Evolutionary conservation across 1,140 invertebrate species (phyloP), one percentile per base, ranked within the genome.

Genomic region (Theocolax elegans): DNA sequence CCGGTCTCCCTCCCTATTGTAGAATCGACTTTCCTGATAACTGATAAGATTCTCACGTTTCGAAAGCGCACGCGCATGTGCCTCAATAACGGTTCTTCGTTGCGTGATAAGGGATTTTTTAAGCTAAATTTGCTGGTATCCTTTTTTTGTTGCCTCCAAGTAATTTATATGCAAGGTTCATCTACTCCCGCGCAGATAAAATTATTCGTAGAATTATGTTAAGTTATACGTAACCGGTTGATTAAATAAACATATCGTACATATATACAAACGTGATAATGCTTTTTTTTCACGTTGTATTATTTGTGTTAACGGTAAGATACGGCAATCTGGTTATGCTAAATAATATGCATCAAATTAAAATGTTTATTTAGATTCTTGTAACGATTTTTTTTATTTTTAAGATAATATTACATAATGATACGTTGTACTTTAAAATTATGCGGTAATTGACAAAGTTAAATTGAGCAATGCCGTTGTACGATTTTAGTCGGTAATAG

Each of bases 11-110:
- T 54, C n/a, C n/a, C 51, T 19, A 27, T 54, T 66, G 38, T 66
- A 46, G 21, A 66, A 35, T 23, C 38, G 51, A 56, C 64, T 56
- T 44, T 54, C 51, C 17, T 59, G 65, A 67, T 67, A 67, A 48
- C 19, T 13, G 65, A 67, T 67, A 67, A 67, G 65, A 67, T 67
- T 59, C 44, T 67, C 53, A 59, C 44, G 54, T 59, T 66, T 58
- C 58, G 65, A 67, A 67, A 67, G 65, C 54, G 51, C 35, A 27
- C 48, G 46, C 23, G 27, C 31, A 8, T 23, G 12, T 21, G 15
- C 2, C 19, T 35, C 19, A 58, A n/a, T 59, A 38, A 49, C 23
- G 27, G 29, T 48, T 46, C 15, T 23, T 19, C 10, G 49, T 9
- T 21, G 3, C 49, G 1, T 29, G 63, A 54, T 54, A 54, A 54